Evolutionary conservation across 1,140 invertebrate genomes (phyloP), one percentile per base, ranked within the genome.

Genomic region (Rhopalosiphum maidis): DNA sequence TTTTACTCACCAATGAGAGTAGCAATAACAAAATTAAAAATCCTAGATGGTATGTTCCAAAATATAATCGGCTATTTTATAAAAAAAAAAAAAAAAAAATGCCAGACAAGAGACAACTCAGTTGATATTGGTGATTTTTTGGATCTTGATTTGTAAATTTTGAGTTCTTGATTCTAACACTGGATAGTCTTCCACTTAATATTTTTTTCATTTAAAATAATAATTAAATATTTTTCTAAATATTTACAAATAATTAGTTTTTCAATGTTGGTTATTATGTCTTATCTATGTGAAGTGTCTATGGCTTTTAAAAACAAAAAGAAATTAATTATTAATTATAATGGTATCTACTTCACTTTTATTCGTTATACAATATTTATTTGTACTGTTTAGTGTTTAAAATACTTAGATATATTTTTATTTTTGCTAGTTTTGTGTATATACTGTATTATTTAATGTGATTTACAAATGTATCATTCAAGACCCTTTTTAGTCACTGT

Each of bases 401-500:
- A n/a, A 60, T 22, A 68, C 30, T 68, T 68, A 77, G 15, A n/a
- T 54, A n/a, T 54, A 89, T 23, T 25, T 89, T 54, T 54, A 8
- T 89, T 89, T 55, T 55, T 46, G 25, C 4, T 86, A 30, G 0
- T 43, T 85, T 46, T 46, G 2, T 86, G 21, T 46, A 46, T 30
- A 86, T 22, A 35, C 18, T n/a, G 9, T 55, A 41, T 89, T 88
- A 22, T n/a, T 30, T 15, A 22, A 37, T 51, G n/a, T 30, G 22
- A 89, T 46, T 30, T 68, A 90, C n/a, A 48, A 91, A 93, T 93
- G 91, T 25, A 25, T n/a, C 46, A 41, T 85, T n/a, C 91, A 25
- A 93, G 91, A 86, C 91, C 91, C 25, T 93, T 93, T 54, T 85
- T 93, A 22, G 41, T 8, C 21, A 30, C 6, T 37, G 91, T 93